Evolutionary conservation across 2,113 vertebrate genomes (phyloP), one percentile per base, ranked within the genome.

Genomic region (Anhinga rufa): DNA sequence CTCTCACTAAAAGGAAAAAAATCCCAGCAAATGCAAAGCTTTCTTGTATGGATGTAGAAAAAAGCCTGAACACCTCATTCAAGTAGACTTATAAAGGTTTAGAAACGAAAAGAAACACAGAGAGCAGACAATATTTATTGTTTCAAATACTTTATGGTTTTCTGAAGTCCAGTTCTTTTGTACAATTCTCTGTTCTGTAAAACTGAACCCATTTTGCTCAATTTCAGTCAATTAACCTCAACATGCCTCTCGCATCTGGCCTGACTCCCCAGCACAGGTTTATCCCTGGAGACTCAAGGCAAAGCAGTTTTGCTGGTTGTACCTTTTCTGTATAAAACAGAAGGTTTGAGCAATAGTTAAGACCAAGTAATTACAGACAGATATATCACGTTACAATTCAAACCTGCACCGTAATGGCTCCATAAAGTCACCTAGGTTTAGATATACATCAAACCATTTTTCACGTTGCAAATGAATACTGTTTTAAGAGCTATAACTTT

Each of bases 401-500:
- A 92, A 88, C 66, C 87, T 32, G 38, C 74, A n/a, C 80, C 1
- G 64, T 54, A 84, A 95, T 17, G 85, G 96, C 86, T 88, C 88
- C 81, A 85, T 90, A 93, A 96, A 97, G 88, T 75, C 91, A 86
- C 84, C 96, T 48, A 64, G 42, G 46, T 86, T 88, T 78, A 26
- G 46, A 82, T 69, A 92, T 48, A 57, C 55, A 42, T 57, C 75
- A 72, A 65, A 36, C 78, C 74, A 7, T 93, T 93, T 82, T 85
- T 96, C 94, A 93, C 46, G 5, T 44, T 46, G 78, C 83, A 94
- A 95, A 97, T 91, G 94, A 96, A 74, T 40, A 58, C 48, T 61
- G 77, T 82, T 97, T 84, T 21, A 92, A 93, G 91, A 97, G 96
- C 81, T 82, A 17, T 91, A 94, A 79, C 92, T 95, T 95, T 22